A percentile compares a stretch with the other conserved stretches of the same genome.
phyloP scores from a whole-genome alignment of 2,113 vertebrate species.

The Zosterops hypoxanthus region DNA sequence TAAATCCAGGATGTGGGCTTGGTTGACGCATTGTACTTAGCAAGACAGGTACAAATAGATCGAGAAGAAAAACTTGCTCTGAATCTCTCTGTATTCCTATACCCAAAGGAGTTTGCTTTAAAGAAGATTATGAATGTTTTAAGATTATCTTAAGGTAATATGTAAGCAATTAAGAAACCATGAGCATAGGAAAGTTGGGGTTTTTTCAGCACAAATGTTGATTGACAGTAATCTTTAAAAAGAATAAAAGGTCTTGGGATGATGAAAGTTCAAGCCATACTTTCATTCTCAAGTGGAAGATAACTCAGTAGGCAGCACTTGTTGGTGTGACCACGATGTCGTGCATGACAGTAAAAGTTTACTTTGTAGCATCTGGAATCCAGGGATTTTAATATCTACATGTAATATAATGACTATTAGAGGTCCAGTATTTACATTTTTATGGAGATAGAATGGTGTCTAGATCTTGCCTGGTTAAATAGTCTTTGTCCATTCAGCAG shows the following conservation, averaged over 20 bases:
- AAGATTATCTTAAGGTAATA: slow-evolving; percentile 46
- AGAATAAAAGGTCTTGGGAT: background rate
- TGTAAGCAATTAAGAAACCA: slow-evolving; percentile 29
- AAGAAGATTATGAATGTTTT: slow-evolving; percentile 53
- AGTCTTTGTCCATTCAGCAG: background rate
- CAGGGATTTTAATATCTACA: background rate
- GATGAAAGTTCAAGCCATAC: background rate
- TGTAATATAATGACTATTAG: background rate
- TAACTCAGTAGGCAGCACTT: background rate
- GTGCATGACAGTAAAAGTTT: background rate
- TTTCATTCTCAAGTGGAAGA: background rate
- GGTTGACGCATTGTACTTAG: slow-evolving; percentile 14
- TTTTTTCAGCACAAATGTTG: background rate
- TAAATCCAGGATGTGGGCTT: slow-evolving; percentile 55
- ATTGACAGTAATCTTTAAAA: background rate
- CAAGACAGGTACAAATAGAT: slow-evolving; percentile 54
- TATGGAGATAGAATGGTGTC: background rate
- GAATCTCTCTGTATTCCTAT: background rate
- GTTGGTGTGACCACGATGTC: background rate
- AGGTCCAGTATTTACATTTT: background rate
- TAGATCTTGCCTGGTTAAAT: background rate
- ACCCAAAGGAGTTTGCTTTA: slow-evolving; percentile 50
- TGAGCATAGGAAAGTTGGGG: background rate
- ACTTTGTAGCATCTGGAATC: background rate
- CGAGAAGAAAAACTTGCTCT: slow-evolving; percentile 32